Conservation (phyloP, 2,888 invertebrate genomes). For the Antitype chi region DNA sequence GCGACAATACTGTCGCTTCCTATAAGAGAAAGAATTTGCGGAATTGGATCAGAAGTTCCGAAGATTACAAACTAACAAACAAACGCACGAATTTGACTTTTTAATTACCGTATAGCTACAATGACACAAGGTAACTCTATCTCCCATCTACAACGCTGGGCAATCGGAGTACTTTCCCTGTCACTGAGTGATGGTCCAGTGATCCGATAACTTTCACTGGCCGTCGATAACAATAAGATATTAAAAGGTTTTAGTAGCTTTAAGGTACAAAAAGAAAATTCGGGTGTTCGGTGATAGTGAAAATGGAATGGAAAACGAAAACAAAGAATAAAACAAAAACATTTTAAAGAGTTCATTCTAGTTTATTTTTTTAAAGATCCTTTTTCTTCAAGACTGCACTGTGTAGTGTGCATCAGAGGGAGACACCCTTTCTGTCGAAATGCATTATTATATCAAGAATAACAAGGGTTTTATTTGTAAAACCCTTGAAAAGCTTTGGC, state of each 20-base stretch:
- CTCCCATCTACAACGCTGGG: constrained; percentile 44
- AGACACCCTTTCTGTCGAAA: neutral
- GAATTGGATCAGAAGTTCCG: neutral
- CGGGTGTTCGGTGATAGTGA: neutral
- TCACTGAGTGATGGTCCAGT: constrained; percentile 57
- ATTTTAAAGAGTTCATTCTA: neutral
- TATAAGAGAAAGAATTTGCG: neutral
- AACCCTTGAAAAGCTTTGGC: no score
- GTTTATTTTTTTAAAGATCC: neutral
- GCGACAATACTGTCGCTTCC: neutral
- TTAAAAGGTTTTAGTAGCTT: constrained; percentile 16
- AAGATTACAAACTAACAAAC: neutral
- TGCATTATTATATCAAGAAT: neutral
- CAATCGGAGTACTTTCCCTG: constrained; percentile 69
- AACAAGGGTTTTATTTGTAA: neutral
- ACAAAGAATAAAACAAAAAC: neutral
- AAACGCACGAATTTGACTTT: neutral
- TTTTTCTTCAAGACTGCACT: neutral
- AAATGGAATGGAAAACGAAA: neutral
- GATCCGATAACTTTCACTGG: constrained; percentile 70
- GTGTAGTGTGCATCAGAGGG: neutral
- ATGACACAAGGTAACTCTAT: constrained; percentile 54
- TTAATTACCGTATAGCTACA: constrained; percentile 8
- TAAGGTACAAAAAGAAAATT: neutral
- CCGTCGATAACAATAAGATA: constrained; percentile 33